Base-by-base conservation (phyloP, 2,113 vertebrate genomes). In the Dicerorhinus sumatrensis region DNA sequence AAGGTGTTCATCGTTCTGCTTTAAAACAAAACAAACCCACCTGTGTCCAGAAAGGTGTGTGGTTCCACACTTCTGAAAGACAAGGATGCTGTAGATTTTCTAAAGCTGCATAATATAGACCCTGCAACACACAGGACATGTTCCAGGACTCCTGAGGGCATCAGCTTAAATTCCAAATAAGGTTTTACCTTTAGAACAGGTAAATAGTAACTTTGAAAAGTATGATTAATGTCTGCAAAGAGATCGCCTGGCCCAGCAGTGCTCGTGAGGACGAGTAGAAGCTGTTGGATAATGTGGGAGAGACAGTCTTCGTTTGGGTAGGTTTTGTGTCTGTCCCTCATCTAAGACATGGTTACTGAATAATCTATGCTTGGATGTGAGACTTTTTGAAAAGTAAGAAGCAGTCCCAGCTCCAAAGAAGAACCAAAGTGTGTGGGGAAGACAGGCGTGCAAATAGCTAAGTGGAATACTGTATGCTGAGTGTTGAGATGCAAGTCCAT, bases 21-120 rank as follows among this genome's bases (percentile, higher is more conserved):
- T 58, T 29, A 29, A 39, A 63, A 79, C 73, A 31, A 54, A 79
- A 14, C 23, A 39, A 77, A 39, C 6, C 29, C 5, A 10, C 46
- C 20, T 20, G 31, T 0, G 5, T 73, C 60, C 83, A 39, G 65
- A 29, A 51, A n/a, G 46, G 23, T 3, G 4, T 16, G n/a, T 4
- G 0, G 54, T 13, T 54, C 54, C 17, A 3, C 7, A 0, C 51
- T 17, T 58, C 33, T 13, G 10, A 31, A 58, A 0, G 21, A 36
- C 21, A 39, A 25, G 36, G n/a, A 21, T 58, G 33, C 12, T 6
- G 21, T 11, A 33, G 5, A 0, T 12, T 29, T 25, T 54, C 46
- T 70, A 23, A 18, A 69, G 65, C 33, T 4, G 21, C 7, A 36
- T 33, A 36, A 8, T 3, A 9, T 21, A 80, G 83, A 56, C 13